Evolutionary conservation across 2,797 vertebrate species (phyloP).

Genomic region (Petrocephalus schoutedeni): DNA sequence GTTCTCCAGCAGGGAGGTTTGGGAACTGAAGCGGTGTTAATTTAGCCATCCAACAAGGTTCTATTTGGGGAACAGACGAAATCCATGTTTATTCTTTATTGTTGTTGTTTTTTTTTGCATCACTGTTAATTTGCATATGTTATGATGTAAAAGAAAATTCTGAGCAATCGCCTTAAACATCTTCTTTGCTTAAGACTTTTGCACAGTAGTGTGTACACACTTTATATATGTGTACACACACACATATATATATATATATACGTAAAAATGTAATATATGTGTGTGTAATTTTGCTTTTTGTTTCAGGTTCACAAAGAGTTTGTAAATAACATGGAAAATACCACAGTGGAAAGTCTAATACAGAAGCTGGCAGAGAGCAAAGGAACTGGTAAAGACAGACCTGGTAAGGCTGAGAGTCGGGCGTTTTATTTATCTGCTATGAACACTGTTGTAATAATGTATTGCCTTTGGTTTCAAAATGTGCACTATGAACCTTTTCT

Average conservation of each 20-base stretch:
- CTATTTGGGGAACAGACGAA: neutral
- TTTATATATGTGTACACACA: no score
- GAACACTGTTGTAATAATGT: neutral
- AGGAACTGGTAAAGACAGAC: conserved; percentile 92
- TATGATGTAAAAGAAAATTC: neutral
- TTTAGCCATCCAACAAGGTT: neutral
- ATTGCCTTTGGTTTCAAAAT: neutral
- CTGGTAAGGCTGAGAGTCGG: conserved; percentile 69
- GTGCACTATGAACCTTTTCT: neutral
- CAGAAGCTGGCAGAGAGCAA: conserved; percentile 90
- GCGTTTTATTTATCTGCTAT: neutral
- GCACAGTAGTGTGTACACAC: no score
- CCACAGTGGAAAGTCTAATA: conserved; percentile 87
- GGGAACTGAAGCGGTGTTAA: neutral
- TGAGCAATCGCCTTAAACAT: no score
- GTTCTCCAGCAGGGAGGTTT: neutral
- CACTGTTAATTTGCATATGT: neutral
- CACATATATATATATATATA: neutral
- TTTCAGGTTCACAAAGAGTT: conserved; percentile 87
- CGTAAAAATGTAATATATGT: neutral
- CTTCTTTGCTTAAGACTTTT: no score
- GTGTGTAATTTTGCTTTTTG: neutral
- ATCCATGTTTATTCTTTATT: neutral
- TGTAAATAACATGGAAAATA: conserved; percentile 90
- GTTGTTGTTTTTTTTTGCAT: neutral